phyloP scores from a whole-genome alignment of 1,140 invertebrate species.

The Drosophila biarmipes region DNA sequence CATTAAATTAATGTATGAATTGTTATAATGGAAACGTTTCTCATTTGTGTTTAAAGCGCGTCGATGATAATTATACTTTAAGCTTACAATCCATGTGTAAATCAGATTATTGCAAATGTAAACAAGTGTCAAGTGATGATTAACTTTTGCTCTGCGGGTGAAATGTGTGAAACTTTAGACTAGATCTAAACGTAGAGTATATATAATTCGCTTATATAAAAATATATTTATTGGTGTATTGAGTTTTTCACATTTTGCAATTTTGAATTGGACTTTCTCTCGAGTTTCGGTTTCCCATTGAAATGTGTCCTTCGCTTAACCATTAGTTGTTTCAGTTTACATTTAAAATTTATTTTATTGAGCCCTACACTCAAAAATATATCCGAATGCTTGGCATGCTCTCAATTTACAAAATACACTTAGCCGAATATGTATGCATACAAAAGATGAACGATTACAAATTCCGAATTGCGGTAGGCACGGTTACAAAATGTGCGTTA shows the following conservation, averaged over 20 bases:
- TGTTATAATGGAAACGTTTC: constrained; percentile 70
- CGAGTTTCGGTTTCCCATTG: constrained; percentile 25
- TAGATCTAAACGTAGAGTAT: constrained; percentile 63
- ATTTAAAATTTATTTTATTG: constrained; percentile 46
- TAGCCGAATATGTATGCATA: constrained; percentile 31
- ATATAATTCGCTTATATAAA: constrained; percentile 71
- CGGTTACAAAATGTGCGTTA: constrained; percentile 49
- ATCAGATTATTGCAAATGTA: constrained; percentile 67
- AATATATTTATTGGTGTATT: constrained; percentile 56
- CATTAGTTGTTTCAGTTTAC: constrained; percentile 29
- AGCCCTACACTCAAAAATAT: constrained; percentile 71
- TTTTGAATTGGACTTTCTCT: constrained; percentile 33
- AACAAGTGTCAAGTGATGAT: constrained; percentile 70
- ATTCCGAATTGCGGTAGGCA: constrained; percentile 39
- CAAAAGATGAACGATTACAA: constrained; percentile 24
- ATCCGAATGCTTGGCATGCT: constrained; percentile 77
- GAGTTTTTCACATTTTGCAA: constrained; percentile 29
- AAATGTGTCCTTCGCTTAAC: constrained; percentile 66
- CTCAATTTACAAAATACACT: constrained; percentile 55
- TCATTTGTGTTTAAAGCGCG: constrained; percentile 52
- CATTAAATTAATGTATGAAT: constrained; percentile 64
- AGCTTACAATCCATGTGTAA: constrained; percentile 46
- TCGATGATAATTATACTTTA: constrained; percentile 61
- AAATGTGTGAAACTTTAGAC: constrained; percentile 40
- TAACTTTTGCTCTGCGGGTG: constrained; percentile 40